Conservation (phyloP, 2,888 invertebrate genomes). For the Leptinotarsa tumamoca region DNA sequence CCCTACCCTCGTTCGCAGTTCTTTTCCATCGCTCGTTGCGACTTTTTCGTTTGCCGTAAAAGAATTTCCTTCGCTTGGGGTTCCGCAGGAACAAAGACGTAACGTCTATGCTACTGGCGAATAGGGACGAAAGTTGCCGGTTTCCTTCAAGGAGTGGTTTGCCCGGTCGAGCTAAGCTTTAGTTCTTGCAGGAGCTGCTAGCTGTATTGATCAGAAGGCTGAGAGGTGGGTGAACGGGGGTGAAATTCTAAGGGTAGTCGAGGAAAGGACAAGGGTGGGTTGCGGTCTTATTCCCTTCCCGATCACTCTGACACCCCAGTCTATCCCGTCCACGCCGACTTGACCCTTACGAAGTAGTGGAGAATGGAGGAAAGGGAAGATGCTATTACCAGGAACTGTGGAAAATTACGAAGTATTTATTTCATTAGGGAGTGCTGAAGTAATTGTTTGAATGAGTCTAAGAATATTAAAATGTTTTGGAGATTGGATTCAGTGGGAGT, state of each 20-base stretch:
- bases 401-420: conserved; percentile 29
- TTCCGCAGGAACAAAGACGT: conserved; percentile 53
- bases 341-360: conserved; percentile 54
- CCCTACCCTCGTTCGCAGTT: conserved; percentile 38
- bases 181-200: conserved; percentile 68
- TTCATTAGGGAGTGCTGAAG: conserved; percentile 21
- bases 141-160: conserved; percentile 65
- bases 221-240: conserved; percentile 55
- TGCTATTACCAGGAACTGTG: conserved; percentile 33
- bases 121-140: conserved; percentile 58
- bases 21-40: conserved; percentile 45
- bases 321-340: conserved; percentile 54
- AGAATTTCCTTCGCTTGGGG: conserved; percentile 43
- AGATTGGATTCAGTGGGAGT: background rate
- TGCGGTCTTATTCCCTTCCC: conserved; percentile 66
- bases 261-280: conserved; percentile 66
- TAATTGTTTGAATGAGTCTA: background rate
- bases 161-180: conserved; percentile 67
- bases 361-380: conserved; percentile 46
- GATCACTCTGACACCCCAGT: conserved; percentile 35
- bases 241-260: conserved; percentile 64
- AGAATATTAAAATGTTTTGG: background rate
- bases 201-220: conserved; percentile 67
- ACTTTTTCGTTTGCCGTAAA: conserved; percentile 49
- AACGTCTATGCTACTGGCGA: conserved; percentile 46